A percentile compares a stretch with the other conserved stretches of the same genome.
These are phyloP conservation scores for Anthoptus insignis DNA, from an alignment of 2,888 invertebrate species.

Conservation along the genomic window DNA sequence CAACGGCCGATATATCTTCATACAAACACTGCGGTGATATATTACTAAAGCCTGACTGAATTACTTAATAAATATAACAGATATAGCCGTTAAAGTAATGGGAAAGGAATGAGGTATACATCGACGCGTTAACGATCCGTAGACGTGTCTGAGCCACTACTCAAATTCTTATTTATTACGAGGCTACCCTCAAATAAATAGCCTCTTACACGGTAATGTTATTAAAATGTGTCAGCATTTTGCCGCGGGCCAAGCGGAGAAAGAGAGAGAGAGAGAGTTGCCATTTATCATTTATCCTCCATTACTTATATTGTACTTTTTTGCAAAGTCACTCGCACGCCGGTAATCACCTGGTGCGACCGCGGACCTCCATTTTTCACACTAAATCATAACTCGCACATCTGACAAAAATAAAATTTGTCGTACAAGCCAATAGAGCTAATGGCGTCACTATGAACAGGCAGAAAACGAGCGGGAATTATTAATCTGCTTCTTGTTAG, in stretches of 20 bases:
- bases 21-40: conserved; percentile 36
- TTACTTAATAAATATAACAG: conserved; percentile 51
- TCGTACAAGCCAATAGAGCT: conserved; percentile 83
- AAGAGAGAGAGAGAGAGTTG: conserved; percentile 61
- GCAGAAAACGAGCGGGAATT: conserved; percentile 64
- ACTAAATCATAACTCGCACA: conserved; percentile 84
- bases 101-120: conserved; percentile 74
- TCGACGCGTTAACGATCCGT: conserved; percentile 75
- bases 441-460: conserved; percentile 79
- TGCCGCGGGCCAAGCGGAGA: conserved; percentile 64
- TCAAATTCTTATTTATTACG: conserved; percentile 83
- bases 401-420: conserved; percentile 86
- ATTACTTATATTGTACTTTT: conserved; percentile 87
- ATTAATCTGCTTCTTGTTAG: conserved; percentile 61
- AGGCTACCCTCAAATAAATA: conserved; percentile 81
- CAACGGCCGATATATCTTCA: conserved; percentile 27
- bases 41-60: conserved; percentile 38
- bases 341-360: conserved; percentile 87
- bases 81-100: conserved; percentile 60
- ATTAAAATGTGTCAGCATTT: conserved; percentile 87
- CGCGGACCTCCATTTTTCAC: conserved; percentile 84
- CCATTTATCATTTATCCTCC: conserved; percentile 87
- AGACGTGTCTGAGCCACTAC: conserved; percentile 75
- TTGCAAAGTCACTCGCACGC: conserved; percentile 85
- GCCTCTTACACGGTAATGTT: conserved; percentile 83